phyloP scores from a whole-genome alignment of 2,888 invertebrate genomes.

The Platerodrilus igneus region DNA sequence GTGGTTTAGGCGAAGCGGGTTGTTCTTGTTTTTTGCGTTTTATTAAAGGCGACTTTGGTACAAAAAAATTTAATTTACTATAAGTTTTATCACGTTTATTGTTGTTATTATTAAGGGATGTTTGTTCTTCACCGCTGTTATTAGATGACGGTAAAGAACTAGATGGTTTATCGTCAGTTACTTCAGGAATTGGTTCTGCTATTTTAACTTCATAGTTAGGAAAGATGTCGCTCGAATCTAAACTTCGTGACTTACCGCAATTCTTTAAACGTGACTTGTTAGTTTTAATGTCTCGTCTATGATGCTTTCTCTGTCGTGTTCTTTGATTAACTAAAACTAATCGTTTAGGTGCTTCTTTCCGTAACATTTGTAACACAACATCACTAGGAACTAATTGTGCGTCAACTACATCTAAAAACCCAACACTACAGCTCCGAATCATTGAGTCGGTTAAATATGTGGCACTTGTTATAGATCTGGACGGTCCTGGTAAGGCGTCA shows the following conservation, averaged over 20 bases:
- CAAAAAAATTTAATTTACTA: slow-evolving; percentile 45
- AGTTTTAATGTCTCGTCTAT: slow-evolving; percentile 35
- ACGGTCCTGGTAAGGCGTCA: slow-evolving; percentile 28
- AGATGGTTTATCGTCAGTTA: slow-evolving; percentile 27
- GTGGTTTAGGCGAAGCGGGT: slow-evolving; percentile 24
- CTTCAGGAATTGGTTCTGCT: slow-evolving; percentile 41
- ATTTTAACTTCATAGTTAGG: slow-evolving; percentile 46
- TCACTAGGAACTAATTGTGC: slow-evolving; percentile 70
- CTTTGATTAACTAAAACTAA: slow-evolving; percentile 67
- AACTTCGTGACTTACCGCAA: slow-evolving; percentile 76
- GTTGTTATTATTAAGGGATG: slow-evolving; percentile 23
- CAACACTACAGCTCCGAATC: slow-evolving; percentile 83
- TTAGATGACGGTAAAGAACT: slow-evolving; percentile 17
- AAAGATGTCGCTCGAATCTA: slow-evolving; percentile 79
- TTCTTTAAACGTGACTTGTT: slow-evolving; percentile 55
- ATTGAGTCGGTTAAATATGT: slow-evolving; percentile 59
- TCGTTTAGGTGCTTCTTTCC: slow-evolving; percentile 72
- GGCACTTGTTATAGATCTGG: slow-evolving; percentile 11
- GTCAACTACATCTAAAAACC: slow-evolving; percentile 80
- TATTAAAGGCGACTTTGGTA: slow-evolving; percentile 43
- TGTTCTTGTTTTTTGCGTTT: slow-evolving; percentile 42
- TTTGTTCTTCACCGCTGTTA: slow-evolving; percentile 25
- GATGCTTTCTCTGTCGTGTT: slow-evolving; percentile 52
- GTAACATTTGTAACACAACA: slow-evolving; percentile 64
- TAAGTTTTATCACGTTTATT: slow-evolving; percentile 37